Evolutionary conservation across 30 jellyfish, hydroid and myxozoan genomes (phyloP).

Genomic region (Aurelia coerulea): DNA sequence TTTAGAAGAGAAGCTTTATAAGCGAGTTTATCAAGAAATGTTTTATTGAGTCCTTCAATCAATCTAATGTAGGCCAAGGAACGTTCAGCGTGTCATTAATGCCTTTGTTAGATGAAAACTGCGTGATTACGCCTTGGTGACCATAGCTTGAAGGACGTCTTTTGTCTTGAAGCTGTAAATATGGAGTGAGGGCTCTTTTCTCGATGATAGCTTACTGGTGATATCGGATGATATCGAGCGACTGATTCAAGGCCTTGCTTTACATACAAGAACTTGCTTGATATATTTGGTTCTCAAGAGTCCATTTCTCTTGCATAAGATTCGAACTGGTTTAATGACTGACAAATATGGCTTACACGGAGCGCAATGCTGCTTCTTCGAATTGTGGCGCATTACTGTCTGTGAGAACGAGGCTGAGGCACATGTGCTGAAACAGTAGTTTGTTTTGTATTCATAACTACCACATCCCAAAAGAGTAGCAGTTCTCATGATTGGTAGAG

Average conservation of each 20-base stretch:
- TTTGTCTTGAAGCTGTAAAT: no score
- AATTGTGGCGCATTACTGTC: neutral
- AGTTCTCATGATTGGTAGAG: slow-evolving; percentile 20
- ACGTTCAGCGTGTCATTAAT: no score
- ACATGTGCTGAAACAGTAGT: slow-evolving; percentile 18
- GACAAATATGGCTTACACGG: slow-evolving; percentile 47
- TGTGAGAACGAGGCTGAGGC: neutral
- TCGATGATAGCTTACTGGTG: no score
- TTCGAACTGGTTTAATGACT: slow-evolving; percentile 44
- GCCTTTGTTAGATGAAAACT: no score
- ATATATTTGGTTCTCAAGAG: slow-evolving; percentile 36
- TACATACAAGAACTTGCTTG: slow-evolving; percentile 41
- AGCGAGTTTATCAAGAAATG: no score
- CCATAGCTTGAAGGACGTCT: no score
- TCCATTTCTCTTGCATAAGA: slow-evolving; percentile 29
- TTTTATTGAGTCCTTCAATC: no score
- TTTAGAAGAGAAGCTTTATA: no score
- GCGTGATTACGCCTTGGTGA: no score
- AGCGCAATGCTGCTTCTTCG: neutral
- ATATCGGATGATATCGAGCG: no score
- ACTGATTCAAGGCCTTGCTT: neutral
- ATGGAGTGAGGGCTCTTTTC: no score
- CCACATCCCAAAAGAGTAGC: slow-evolving; percentile 42
- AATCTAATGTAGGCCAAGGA: no score
- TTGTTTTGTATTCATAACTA: slow-evolving; percentile 30